Base-by-base conservation (phyloP, 2,888 invertebrate genomes). In the Drosophila anomalata region DNA sequence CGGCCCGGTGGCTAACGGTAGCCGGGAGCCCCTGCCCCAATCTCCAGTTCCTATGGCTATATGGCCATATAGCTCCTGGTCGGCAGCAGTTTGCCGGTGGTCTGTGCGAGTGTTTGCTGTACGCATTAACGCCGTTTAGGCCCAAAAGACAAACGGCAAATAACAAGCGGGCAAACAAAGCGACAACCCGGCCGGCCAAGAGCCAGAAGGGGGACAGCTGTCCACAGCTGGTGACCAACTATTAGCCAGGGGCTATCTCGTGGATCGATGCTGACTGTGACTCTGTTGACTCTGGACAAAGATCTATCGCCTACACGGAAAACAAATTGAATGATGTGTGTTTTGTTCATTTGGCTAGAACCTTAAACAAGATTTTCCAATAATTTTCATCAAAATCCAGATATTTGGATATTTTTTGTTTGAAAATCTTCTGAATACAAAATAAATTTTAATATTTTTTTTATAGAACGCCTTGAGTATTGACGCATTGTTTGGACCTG, bases 1-100 rank as follows among this genome's bases (percentile, higher is more conserved):
- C 74, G 60, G 60, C 63, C 67, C 70, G 66, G 72, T 73, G 47
- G 50, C 69, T 86, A 86, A 83, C 84, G 81, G 84, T 83, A 75
- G 48, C 61, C 71, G 33, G 33, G 22, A 44, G 56, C 70, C 57
- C 63, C 76, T 78, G 68, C 60, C 66, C 55, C 36, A 46, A 42
- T 42, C 48, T 50, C 31, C 26, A 31, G 36, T 36, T 11, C 14
- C 31, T 36, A 42, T 26, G 6, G 44, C 14, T n/a, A n/a, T n/a
- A 36, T 36, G n/a, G 36, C 2, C 36, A n/a, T 12, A 11, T 42
- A 60, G 54, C 66, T 67, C 55, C 57, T 67, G 57, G 17, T 22
- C 46, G 50, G 46, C 52, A 53, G 31, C 66, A 50, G 51, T 46
- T 29, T 51, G 50, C 47, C 26, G 54, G 84, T 77, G 85, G 87